Base-by-base conservation (phyloP, 1,140 invertebrate species). In the Fopius arisanus region DNA sequence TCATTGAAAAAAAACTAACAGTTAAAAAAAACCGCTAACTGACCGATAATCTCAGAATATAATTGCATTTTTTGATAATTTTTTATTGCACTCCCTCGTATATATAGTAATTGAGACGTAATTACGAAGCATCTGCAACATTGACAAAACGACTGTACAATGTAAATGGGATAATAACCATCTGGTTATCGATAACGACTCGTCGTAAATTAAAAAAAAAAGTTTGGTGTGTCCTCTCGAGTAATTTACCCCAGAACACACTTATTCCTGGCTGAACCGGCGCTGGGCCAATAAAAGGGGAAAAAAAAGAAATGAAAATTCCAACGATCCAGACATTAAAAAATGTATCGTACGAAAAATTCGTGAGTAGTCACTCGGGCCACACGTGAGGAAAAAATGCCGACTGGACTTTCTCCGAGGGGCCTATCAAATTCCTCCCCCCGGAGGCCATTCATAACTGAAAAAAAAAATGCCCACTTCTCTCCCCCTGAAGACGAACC, bases 341-440 rank as follows among this genome's bases (percentile, higher is more conserved):
- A 63, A 59, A 59, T 19, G 19, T 3, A 59, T 26, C 54, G 23
- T 12, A 2, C 54, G 14, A 59, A 59, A 59, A 59, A 26, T 59
- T 28, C 23, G 54, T 59, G 21, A 14, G 43, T 51, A 51, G n/a
- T 51, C 9, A 51, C 33, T 21, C 16, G n/a, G 9, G 40, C 23
- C 40, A 41, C 29, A 71, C 40, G 37, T 66, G 62, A 48, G 70
- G 59, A 66, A 72, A 72, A 66, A 70, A 62, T 31, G 19, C 23
- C 59, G 33, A 12, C n/a, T 26, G 62, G 23, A 73, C 71, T 73
- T 73, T 73, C 71, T 67, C 71, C 29, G n/a, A 59, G 43, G 43
- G 19, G 23, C 54, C 23, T 26, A 23, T 43, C 37, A n/a, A 19
- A 68, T 19, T 68, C 67, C 9, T 31, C 16, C 23, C 21, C 31